Evolutionary conservation across 2,888 invertebrate genomes (phyloP).

Genomic region (Standfussiana lucernea): DNA sequence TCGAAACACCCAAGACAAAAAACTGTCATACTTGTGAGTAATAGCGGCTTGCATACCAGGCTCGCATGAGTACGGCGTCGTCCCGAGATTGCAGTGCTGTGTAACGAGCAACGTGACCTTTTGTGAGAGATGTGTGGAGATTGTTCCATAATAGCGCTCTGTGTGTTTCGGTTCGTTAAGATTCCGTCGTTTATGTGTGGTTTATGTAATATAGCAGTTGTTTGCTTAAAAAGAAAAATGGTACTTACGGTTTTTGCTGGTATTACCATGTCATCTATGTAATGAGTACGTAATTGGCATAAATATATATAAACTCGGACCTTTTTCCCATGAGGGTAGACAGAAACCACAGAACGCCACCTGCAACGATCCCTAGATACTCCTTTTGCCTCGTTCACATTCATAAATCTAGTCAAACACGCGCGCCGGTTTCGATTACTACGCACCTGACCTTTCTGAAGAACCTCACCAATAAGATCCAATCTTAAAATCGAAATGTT

Average conservation of each 20-base stretch:
- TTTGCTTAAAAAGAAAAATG: background rate
- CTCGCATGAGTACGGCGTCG: conserved; percentile 57
- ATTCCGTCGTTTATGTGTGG: conserved; percentile 38
- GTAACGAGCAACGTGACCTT: conserved; percentile 66
- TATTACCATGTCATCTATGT: background rate
- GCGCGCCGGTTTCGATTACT: no score
- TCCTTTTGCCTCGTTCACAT: no score
- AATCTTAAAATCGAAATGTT: background rate
- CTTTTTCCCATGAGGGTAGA: no score
- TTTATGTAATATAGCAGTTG: conserved; percentile 13
- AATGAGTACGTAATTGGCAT: background rate
- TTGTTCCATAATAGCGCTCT: conserved; percentile 61
- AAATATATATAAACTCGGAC: no score
- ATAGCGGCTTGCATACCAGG: conserved; percentile 63
- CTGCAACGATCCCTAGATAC: no score
- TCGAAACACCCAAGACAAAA: conserved; percentile 38
- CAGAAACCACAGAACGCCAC: no score
- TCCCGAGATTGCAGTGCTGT: conserved; percentile 68
- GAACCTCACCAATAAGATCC: no score
- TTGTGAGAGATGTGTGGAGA: conserved; percentile 58
- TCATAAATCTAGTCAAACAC: no score
- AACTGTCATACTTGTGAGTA: conserved; percentile 52
- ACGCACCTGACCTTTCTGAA: no score
- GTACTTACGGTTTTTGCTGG: background rate
- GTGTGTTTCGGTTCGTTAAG: conserved; percentile 60